Base-by-base conservation (phyloP, 1,140 invertebrate species). In the Drosophila elegans region DNA sequence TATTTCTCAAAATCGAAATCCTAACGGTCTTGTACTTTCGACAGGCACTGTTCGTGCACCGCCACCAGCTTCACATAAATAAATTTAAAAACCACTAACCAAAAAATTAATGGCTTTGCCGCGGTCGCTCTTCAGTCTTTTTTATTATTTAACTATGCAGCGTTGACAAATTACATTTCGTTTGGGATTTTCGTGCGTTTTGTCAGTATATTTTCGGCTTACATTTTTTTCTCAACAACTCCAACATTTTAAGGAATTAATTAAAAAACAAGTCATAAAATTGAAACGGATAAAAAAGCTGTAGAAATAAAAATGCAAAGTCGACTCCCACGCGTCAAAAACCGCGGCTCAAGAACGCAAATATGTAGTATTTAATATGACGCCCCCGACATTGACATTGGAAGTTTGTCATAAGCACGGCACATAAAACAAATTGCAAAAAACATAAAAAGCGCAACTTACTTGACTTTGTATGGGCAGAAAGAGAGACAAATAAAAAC, bases 301-400 rank as follows among this genome's bases (percentile, higher is more conserved):
- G n/a, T 16, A 10, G 44, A 45, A 39, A 52, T 55, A 55, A 48
- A 48, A 41, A 34, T 74, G 64, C 67, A 39, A 39, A 49, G 29
- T 64, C 41, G 42, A 63, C 54, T 80, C 54, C 71, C 71, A 80
- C 62, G 68, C 32, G 16, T 21, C 46, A 36, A 27, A 57, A 57
- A 36, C 3, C 3, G 34, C 27, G 13, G n/a, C 59, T 62, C 59
- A 53, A 53, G 59, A 62, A 61, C 59, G 45, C 9, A 38, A n/a
- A 4, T 32, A 39, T n/a, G 11, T 5, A 38, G 29, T 25, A 59
- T 45, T 39, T 29, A 25, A 42, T 29, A 6, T 21, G 16, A 81
- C 79, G 79, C 78, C 78, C 74, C 73, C 78, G 78, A 78, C 78
- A 76, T 78, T 81, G 78, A 81, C 78, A 81, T 82, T 81, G 78